Conservation (phyloP, 1,140 invertebrate genomes). For the Heliconius hewitsoni region DNA sequence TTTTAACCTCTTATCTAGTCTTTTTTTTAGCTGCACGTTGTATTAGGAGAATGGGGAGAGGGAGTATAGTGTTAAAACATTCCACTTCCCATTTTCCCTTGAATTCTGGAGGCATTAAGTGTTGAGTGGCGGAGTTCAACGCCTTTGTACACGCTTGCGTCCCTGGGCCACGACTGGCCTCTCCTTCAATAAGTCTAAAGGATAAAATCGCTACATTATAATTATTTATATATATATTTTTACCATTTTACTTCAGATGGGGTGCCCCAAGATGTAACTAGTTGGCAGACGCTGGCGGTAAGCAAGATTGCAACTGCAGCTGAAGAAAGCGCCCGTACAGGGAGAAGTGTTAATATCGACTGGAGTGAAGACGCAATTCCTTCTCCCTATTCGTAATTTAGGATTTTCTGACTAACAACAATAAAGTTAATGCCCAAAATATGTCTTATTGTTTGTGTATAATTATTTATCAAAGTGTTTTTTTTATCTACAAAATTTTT, state of each 20-base stretch:
- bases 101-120: no score
- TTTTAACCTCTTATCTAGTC: no score
- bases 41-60: no score
- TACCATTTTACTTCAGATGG: conserved; percentile 55
- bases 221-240: not conserved
- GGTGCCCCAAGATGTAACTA: conserved; percentile 63
- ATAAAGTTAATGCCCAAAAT: not conserved
- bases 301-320: conserved; percentile 82
- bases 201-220: no score
- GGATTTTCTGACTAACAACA: not conserved
- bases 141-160: no score
- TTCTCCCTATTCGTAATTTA: conserved; percentile 39
- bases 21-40: no score
- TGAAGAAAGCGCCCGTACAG: conserved; percentile 74
- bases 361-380: conserved; percentile 50
- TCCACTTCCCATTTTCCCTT: no score
- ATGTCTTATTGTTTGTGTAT: not conserved
- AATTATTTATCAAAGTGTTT: not conserved
- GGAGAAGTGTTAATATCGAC: conserved; percentile 42
- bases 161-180: no score
- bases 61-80: no score
- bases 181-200: no score
- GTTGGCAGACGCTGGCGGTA: conserved; percentile 81
- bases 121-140: no score
- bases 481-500: no score